Evolutionary conservation across 2,113 vertebrate species (phyloP).

Genomic region (Neoarius graeffei): DNA sequence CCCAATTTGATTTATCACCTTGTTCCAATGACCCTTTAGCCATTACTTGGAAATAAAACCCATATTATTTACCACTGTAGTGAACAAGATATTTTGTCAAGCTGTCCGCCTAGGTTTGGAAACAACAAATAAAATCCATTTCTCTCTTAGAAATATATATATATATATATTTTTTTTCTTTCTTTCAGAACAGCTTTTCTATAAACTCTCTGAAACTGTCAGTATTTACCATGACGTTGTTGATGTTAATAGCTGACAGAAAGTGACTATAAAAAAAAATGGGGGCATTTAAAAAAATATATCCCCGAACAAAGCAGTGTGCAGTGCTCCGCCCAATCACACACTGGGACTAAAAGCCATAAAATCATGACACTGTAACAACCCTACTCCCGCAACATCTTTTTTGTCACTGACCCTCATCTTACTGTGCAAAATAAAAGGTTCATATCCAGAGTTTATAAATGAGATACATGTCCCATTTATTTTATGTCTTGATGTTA

Average conservation of each 20-base stretch:
- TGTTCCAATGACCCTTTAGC: background rate
- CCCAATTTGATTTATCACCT: constrained; percentile 1
- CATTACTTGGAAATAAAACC: background rate
- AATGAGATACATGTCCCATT: background rate
- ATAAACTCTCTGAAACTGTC: background rate
- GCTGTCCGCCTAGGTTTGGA: background rate
- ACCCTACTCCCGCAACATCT: background rate
- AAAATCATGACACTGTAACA: background rate
- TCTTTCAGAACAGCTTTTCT: background rate
- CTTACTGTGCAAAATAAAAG: background rate
- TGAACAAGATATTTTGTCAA: background rate
- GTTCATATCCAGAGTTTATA: no score
- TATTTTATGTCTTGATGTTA: background rate
- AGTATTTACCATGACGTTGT: background rate
- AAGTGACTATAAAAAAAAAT: background rate
- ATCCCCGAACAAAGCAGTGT: background rate
- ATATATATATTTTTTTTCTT: no score
- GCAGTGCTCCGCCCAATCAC: background rate
- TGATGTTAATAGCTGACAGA: background rate
- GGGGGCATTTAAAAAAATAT: background rate
- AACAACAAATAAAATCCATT: background rate
- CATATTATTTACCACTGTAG: background rate
- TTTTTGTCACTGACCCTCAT: background rate
- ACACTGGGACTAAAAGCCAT: background rate
- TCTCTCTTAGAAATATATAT: background rate